Conservation (phyloP, 1,140 invertebrate species). For the Solen grandis region DNA sequence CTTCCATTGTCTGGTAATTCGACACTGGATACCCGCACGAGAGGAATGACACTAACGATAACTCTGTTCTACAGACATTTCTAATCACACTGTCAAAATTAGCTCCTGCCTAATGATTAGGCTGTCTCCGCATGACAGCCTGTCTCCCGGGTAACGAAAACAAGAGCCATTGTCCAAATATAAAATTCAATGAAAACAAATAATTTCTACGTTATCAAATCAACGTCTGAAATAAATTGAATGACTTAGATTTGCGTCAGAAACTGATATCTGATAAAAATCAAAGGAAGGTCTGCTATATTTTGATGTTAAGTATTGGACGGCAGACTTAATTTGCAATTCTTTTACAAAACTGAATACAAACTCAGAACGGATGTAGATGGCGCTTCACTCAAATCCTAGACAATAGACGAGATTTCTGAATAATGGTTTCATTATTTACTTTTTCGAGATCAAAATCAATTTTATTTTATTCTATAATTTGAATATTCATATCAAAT, state of each 20-base stretch:
- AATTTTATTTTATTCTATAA: too few species aligned
- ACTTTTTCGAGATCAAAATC: too few species aligned
- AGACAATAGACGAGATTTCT: too few species aligned
- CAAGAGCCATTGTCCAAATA: slow-evolving; percentile 42
- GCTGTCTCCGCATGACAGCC: slow-evolving; percentile 41
- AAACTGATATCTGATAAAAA: background rate
- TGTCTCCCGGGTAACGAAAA: slow-evolving; percentile 42
- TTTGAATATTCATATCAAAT: too few species aligned
- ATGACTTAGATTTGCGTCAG: background rate
- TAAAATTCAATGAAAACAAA: slow-evolving; percentile 56
- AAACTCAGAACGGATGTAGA: too few species aligned
- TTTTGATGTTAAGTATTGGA: too few species aligned
- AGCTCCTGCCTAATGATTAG: slow-evolving; percentile 35
- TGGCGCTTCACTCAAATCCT: too few species aligned
- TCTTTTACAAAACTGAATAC: too few species aligned
- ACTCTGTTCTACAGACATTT: slow-evolving; percentile 42
- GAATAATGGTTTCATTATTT: too few species aligned
- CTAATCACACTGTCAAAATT: slow-evolving; percentile 52
- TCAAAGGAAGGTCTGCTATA: too few species aligned
- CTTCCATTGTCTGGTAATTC: slow-evolving; percentile 37
- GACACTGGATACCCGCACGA: slow-evolving; percentile 36
- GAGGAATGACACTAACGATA: slow-evolving; percentile 18
- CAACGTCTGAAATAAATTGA: slow-evolving; percentile 17
- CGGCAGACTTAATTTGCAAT: too few species aligned
- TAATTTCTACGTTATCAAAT: slow-evolving; percentile 32